Conservation (phyloP, 1,140 invertebrate genomes). For the Drosophila pandora region DNA sequence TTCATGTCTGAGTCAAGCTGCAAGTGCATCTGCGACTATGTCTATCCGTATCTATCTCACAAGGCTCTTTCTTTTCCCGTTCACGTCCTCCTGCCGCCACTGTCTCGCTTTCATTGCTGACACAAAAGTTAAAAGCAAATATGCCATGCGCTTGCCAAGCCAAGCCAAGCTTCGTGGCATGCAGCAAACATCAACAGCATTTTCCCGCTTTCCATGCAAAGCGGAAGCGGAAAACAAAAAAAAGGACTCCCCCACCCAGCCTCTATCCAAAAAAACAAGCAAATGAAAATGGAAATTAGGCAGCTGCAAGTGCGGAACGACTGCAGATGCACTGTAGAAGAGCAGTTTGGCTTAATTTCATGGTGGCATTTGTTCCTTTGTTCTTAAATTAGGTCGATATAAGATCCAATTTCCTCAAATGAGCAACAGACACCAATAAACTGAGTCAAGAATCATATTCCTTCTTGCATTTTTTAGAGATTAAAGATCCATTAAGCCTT, state of each 20-base stretch:
- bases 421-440: not conserved
- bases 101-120: slow-evolving; percentile 45
- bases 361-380: not conserved
- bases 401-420: not conserved
- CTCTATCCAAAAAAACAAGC: slow-evolving; percentile 13
- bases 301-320: slow-evolving; percentile 25
- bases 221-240: slow-evolving; percentile 11
- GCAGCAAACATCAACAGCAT: slow-evolving; percentile 73
- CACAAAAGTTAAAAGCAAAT: slow-evolving; percentile 78
- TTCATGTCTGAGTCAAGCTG: slow-evolving; percentile 57
- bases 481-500: not conserved
- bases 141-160: slow-evolving; percentile 65
- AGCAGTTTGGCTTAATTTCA: slow-evolving; percentile 24
- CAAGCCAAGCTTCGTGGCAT: slow-evolving; percentile 60
- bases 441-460: not conserved
- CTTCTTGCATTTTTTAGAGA: too few species aligned
- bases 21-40: slow-evolving; percentile 35
- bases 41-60: slow-evolving; percentile 33
- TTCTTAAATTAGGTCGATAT: not conserved
- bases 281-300: slow-evolving; percentile 57
- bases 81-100: slow-evolving; percentile 15
- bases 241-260: not conserved
- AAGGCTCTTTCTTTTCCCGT: slow-evolving; percentile 19
- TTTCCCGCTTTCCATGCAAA: slow-evolving; percentile 34
- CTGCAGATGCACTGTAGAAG: slow-evolving; percentile 32